Percentiles rank a stretch among this genome's conserved stretches.
Conservation (phyloP, 2,113 vertebrate species). For the Gila orcuttii region DNA sequence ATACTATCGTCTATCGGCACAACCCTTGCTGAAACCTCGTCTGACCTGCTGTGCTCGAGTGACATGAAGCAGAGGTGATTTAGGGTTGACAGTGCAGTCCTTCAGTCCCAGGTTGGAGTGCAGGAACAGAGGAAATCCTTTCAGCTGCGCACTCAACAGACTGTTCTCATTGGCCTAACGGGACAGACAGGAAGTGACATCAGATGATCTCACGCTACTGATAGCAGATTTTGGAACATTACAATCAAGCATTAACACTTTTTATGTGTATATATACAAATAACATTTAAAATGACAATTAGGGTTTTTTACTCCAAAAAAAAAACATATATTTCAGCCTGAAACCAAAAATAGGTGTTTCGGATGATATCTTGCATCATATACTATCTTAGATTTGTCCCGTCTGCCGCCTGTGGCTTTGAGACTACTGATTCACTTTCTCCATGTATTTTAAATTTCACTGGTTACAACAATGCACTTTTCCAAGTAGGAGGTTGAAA, state of each 20-base stretch:
- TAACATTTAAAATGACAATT: too few relatives aligned
- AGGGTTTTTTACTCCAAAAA: too few relatives aligned
- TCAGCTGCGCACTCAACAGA: conserved; percentile 94
- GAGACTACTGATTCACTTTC: background rate
- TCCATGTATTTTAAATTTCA: background rate
- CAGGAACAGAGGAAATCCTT: conserved; percentile 96
- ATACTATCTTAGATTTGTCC: too few relatives aligned
- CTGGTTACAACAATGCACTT: background rate
- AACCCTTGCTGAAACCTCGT: background rate
- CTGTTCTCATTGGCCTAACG: conserved; percentile 96
- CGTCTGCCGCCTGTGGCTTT: too few relatives aligned
- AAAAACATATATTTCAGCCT: too few relatives aligned
- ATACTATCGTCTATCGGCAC: too few relatives aligned
- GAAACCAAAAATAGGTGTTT: too few relatives aligned
- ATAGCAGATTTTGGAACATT: too few relatives aligned
- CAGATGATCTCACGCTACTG: conserved; percentile 50
- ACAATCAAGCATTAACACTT: too few relatives aligned
- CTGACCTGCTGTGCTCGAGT: conserved; percentile 87
- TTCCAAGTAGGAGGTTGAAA: conserved; percentile 52
- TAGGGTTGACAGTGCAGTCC: conserved; percentile 94
- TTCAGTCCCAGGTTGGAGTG: conserved; percentile 96
- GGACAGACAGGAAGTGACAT: conserved; percentile 44
- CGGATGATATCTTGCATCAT: too few relatives aligned
- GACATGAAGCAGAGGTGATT: conserved; percentile 93
- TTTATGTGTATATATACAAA: too few relatives aligned